Conservation (phyloP, 2,888 invertebrate species). For the Phalera bucephala region DNA sequence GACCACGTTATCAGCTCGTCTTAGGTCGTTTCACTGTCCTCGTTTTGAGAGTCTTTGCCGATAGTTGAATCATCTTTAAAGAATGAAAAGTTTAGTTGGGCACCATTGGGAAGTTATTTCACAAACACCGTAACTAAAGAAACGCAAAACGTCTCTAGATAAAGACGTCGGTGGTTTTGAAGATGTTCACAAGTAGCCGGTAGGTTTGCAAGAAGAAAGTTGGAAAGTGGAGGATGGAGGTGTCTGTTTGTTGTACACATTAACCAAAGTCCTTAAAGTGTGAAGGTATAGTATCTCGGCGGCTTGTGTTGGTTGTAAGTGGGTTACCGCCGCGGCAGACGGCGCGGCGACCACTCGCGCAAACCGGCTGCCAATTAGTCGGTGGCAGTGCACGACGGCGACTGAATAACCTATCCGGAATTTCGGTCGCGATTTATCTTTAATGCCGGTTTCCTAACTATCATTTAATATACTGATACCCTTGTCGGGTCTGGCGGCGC, state of each 20-base stretch:
- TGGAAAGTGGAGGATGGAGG: constrained; percentile 31
- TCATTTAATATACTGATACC: not conserved
- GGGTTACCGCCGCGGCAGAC: constrained; percentile 60
- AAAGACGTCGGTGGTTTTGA: constrained; percentile 18
- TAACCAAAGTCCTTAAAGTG: constrained; percentile 33
- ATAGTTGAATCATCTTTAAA: constrained; percentile 39
- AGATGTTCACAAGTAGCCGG: constrained; percentile 8
- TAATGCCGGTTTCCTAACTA: not conserved
- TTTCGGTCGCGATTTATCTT: constrained; percentile 22
- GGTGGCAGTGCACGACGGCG: constrained; percentile 19
- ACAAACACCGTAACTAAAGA: constrained; percentile 14
- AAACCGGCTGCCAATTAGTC: constrained; percentile 55
- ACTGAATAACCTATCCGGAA: constrained; percentile 23
- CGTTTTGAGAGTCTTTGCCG: constrained; percentile 43
- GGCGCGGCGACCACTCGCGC: constrained; percentile 55
- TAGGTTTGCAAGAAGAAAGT: constrained; percentile 26
- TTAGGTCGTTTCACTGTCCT: constrained; percentile 70
- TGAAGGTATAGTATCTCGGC: constrained; percentile 16
- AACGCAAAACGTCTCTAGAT: constrained; percentile 3
- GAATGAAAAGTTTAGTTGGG: constrained; percentile 12
- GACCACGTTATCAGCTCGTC: constrained; percentile 65
- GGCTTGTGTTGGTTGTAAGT: constrained; percentile 44
- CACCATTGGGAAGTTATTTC: constrained; percentile 11
- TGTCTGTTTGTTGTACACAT: constrained; percentile 25
- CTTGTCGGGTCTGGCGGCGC: constrained; percentile 1